Percentiles rank a stretch among this genome's conserved stretches.
Conservation (phyloP, 2,797 vertebrate genomes). For the Pipistrellus kuhlii region DNA sequence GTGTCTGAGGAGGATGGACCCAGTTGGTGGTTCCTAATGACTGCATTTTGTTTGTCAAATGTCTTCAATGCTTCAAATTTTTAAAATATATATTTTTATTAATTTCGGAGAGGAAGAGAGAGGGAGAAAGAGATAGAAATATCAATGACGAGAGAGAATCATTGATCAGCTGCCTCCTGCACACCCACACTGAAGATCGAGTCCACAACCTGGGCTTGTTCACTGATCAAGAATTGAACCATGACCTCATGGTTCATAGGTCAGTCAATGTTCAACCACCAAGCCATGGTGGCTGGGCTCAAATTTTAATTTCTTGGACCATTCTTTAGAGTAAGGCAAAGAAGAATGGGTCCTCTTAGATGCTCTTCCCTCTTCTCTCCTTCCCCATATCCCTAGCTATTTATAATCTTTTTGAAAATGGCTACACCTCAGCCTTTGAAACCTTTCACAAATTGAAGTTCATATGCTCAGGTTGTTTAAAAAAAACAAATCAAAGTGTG, state of each 20-base stretch:
- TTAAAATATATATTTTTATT: not conserved
- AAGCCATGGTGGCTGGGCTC: too few relatives aligned
- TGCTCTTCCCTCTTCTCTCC: conserved; percentile 2
- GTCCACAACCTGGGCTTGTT: too few relatives aligned
- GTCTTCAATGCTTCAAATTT: conserved; percentile 22
- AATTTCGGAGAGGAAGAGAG: too few relatives aligned
- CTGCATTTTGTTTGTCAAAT: conserved; percentile 50
- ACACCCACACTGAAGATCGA: too few relatives aligned
- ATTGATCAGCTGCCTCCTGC: too few relatives aligned
- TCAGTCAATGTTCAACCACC: too few relatives aligned
- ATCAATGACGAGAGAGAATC: too few relatives aligned
- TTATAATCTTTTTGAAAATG: conserved; percentile 63
- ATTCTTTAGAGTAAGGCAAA: conserved; percentile 62
- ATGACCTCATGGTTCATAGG: too few relatives aligned
- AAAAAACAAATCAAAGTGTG: conserved; percentile 33
- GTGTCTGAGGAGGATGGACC: conserved; percentile 38
- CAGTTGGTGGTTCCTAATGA: conserved; percentile 31
- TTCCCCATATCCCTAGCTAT: not conserved
- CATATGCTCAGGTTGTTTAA: conserved; percentile 45
- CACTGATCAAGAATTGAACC: too few relatives aligned
- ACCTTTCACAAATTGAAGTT: conserved; percentile 56
- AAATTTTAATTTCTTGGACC: conserved; percentile 60
- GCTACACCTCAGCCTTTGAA: not conserved
- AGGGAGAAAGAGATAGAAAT: too few relatives aligned
- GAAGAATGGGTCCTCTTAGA: conserved; percentile 35